Conservation (phyloP, 1,140 invertebrate species). For the Psix sp. region DNA sequence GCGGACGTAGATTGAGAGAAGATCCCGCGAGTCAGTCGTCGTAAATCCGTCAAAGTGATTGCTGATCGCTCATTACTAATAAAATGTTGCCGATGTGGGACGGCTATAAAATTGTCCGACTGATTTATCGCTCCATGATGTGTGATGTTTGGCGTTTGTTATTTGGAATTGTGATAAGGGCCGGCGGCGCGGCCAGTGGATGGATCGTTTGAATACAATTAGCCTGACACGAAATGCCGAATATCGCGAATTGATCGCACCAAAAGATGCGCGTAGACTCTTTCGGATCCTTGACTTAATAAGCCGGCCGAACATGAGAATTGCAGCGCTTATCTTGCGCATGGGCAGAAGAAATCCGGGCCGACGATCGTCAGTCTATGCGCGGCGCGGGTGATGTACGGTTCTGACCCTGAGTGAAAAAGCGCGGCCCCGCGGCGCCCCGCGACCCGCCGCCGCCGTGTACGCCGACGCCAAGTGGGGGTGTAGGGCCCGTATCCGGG, state of each 20-base stretch:
- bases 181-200: no score
- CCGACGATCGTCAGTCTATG: conserved; percentile 65
- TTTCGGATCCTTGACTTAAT: no score
- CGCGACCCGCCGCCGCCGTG: conserved; percentile 25
- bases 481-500: conserved; percentile 72
- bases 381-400: conserved; percentile 70
- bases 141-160: conserved; percentile 35
- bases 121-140: conserved; percentile 28
- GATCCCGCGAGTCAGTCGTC: conserved; percentile 49
- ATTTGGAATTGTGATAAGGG: conserved; percentile 32
- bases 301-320: no score
- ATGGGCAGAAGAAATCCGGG: conserved; percentile 58
- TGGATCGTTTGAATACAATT: neutral
- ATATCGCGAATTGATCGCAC: no score
- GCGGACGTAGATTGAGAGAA: conserved; percentile 39
- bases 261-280: no score
- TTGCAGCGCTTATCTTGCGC: no score
- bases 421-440: conserved; percentile 46
- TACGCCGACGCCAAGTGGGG: conserved; percentile 60
- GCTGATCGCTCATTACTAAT: conserved; percentile 65
- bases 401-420: conserved; percentile 74
- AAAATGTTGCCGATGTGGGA: conserved; percentile 54
- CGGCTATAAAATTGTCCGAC: conserved; percentile 35
- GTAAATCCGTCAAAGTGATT: conserved; percentile 68
- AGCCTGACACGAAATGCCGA: no score